These are phyloP conservation scores for Spilarctia lutea DNA, from an alignment of 2,888 invertebrate species.

Conservation along the genomic window DNA sequence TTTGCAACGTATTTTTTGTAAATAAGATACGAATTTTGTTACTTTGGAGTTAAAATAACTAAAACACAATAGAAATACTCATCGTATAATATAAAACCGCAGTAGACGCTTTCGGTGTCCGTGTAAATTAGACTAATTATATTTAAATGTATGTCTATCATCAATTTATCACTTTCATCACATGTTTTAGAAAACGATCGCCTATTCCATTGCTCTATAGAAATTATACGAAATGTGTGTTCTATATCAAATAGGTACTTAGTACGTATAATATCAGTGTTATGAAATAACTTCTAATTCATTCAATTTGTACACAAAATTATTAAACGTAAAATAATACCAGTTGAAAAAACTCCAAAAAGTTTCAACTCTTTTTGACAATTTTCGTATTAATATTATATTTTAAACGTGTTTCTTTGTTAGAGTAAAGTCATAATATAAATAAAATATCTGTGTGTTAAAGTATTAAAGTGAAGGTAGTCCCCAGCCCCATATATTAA, in stretches of 20 bases:
- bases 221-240: neutral
- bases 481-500: slow-evolving; percentile 63
- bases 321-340: neutral
- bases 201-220: neutral
- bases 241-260: neutral
- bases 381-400: neutral
- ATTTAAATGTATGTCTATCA: neutral
- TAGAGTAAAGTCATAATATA: neutral
- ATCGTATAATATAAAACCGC: neutral
- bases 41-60: neutral
- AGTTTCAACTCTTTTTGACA: neutral
- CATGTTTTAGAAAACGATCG: neutral
- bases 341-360: too few relatives aligned
- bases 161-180: neutral
- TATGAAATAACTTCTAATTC: neutral
- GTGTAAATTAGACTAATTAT: neutral
- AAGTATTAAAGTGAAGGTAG: neutral
- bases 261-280: neutral
- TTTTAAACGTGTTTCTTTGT: neutral
- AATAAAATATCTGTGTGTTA: neutral
- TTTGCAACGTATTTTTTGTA: too few relatives aligned
- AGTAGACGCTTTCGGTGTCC: neutral
- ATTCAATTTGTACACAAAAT: neutral
- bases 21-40: neutral
- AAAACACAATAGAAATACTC: neutral